Evolutionary conservation across 2,888 invertebrate species (phyloP), one percentile per base, ranked within the genome.

Genomic region (Biston stratarius): DNA sequence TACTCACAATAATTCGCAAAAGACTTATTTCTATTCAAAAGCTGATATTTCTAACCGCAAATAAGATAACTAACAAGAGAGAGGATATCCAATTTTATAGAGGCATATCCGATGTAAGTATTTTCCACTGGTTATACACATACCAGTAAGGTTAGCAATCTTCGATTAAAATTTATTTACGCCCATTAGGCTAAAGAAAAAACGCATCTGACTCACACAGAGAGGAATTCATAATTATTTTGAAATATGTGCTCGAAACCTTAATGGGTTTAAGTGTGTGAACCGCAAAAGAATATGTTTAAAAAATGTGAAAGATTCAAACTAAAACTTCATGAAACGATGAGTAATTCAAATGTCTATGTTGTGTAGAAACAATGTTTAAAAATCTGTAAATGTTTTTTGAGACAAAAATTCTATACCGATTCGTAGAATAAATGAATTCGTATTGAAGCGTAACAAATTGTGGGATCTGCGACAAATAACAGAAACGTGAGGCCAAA

Each of bases 401-500:
- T 1, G 10, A 36, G 45, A 14, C 38, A 11, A 58, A 58, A 48
- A 12, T 47, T 44, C 44, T 44, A n/a, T 56, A 42, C 9, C 56
- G 11, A 56, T 57, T 48, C 36, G 6, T 56, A 38, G 38, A 38
- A 42, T 56, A 47, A 52, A 15, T 51, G 53, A 15, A 60, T 48
- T 45, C 67, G 57, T 64, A 72, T 67, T 67, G 61, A 15, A 42
- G 69, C 61, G 71, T 58, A 68, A 66, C 71, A 49, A 73, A 74
- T 73, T 69, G 60, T 64, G 63, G 53, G 61, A 72, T 62, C 62
- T 36, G 67, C 59, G 67, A 61, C 63, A 67, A 69, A 69, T 73
- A 73, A 64, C 51, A 67, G 60, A 70, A 72, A 82, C 82, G 82
- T 83, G 83, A 74, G 70, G 70, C 69, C 56, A 79, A 79, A 76